A percentile compares a stretch with the other conserved stretches of the same genome.
Evolutionary conservation across 2,113 vertebrate species (phyloP).

Genomic region (Oryzias curvinotus): DNA sequence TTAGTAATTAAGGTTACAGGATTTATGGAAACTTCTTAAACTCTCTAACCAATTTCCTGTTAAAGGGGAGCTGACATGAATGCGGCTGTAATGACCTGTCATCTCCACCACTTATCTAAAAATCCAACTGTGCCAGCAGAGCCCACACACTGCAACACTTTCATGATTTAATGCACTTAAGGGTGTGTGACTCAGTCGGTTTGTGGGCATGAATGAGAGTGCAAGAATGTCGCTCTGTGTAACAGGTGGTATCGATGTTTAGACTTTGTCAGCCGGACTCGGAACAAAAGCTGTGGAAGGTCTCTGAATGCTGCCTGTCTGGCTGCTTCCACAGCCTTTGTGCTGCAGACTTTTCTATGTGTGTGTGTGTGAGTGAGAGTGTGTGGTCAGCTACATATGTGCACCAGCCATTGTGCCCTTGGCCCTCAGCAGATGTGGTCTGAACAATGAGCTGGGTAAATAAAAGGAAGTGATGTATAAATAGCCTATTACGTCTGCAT

Average conservation of each 20-base stretch:
- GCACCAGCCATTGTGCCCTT: constrained; percentile 73
- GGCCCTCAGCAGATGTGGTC: constrained; percentile 80
- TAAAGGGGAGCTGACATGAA: constrained; percentile 46
- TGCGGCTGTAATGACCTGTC: constrained; percentile 42
- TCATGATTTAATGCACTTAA: constrained; percentile 1
- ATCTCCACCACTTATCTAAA: constrained; percentile 41
- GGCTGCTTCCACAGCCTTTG: constrained; percentile 2
- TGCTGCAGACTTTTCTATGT: constrained; percentile 4
- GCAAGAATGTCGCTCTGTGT: constrained; percentile 42
- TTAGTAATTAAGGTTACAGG: too few relatives aligned
- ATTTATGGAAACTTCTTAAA: constrained; percentile 18
- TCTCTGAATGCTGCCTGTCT: constrained; percentile 44
- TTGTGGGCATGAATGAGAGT: constrained; percentile 1
- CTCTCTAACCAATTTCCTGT: constrained; percentile 40
- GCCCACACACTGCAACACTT: neutral
- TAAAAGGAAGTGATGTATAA: constrained; percentile 84
- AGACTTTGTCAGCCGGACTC: constrained; percentile 36
- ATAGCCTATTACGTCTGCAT: constrained; percentile 69
- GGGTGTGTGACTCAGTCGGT: neutral
- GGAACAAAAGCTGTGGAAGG: constrained; percentile 54
- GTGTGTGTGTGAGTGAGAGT: constrained; percentile 42
- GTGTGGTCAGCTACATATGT: constrained; percentile 64
- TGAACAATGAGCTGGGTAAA: constrained; percentile 84
- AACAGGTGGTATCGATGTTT: constrained; percentile 62
- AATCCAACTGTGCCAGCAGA: constrained; percentile 20